Percentiles rank a stretch among this genome's conserved stretches.
Conservation (phyloP, 1,140 invertebrate genomes). For the Parapsyche elsis region DNA sequence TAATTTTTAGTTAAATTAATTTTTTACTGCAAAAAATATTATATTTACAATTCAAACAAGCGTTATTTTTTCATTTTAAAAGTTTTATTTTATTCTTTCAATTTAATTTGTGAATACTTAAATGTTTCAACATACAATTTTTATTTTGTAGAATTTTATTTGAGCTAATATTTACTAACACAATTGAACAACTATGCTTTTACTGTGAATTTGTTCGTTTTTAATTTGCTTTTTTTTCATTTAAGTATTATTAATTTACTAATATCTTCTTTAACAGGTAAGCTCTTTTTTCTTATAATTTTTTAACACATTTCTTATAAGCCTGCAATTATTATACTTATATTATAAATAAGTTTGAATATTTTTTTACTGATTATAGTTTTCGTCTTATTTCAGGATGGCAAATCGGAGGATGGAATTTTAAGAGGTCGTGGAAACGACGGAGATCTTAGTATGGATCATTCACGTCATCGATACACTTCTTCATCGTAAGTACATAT, state of each 20-base stretch:
- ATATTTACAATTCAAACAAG: too few species aligned
- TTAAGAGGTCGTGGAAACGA: constrained; percentile 18
- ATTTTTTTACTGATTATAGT: not conserved
- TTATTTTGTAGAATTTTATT: too few species aligned
- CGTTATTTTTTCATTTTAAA: not conserved
- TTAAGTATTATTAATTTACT: not conserved
- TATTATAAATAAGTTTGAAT: not conserved
- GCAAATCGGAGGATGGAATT: constrained; percentile 2
- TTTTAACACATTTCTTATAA: not conserved
- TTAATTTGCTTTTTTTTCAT: constrained; percentile 12
- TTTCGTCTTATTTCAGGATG: constrained; percentile 31
- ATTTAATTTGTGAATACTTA: not conserved
- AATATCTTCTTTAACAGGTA: constrained; percentile 32
- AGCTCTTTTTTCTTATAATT: constrained; percentile 33
- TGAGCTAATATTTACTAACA: too few species aligned
- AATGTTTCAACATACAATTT: too few species aligned
- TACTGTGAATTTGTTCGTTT: too few species aligned
- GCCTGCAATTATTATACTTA: not conserved
- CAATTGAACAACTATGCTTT: too few species aligned
- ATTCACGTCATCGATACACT: constrained; percentile 28
- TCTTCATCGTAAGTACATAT: constrained; percentile 15
- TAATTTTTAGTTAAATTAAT: too few species aligned
- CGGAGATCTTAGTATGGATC: not conserved
- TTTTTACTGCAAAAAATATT: too few species aligned
- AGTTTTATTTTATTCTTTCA: not conserved